Evolutionary conservation across 2,888 invertebrate genomes (phyloP).

Genomic region (Zeuzera pyrina): DNA sequence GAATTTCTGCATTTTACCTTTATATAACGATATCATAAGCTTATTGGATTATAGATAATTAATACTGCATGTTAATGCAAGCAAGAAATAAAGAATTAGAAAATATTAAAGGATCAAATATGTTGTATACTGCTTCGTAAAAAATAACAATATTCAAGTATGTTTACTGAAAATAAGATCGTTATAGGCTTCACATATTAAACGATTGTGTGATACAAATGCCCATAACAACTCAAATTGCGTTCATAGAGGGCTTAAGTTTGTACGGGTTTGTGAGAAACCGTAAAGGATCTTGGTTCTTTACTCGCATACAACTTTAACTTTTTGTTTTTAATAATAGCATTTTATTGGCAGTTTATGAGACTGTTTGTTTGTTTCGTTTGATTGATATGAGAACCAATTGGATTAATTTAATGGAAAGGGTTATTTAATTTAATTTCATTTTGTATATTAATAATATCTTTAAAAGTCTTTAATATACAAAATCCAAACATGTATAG

Average conservation of each 20-base stretch:
- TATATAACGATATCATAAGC: too few relatives aligned
- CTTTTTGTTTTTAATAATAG: conserved; percentile 48
- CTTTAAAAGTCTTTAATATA: too few relatives aligned
- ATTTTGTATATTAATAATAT: conserved; percentile 8
- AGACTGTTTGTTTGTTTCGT: conserved; percentile 34
- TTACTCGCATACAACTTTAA: conserved; percentile 24
- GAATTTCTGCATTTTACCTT: too few relatives aligned
- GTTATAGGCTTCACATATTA: conserved; percentile 40
- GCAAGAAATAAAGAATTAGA: too few relatives aligned
- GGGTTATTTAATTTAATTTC: conserved; percentile 6
- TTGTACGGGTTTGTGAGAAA: conserved; percentile 23
- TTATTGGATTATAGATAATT: too few relatives aligned
- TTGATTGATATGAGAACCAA: conserved; percentile 63
- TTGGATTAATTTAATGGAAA: conserved; percentile 6
- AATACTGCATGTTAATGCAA: too few relatives aligned
- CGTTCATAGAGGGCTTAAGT: conserved; percentile 33
- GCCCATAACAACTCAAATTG: conserved; percentile 45
- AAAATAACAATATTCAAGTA: conserved; percentile 54
- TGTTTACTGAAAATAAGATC: conserved; percentile 65
- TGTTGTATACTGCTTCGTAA: too few relatives aligned
- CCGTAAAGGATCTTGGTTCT: conserved; percentile 41
- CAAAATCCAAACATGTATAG: too few relatives aligned
- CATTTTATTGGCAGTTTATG: conserved; percentile 36
- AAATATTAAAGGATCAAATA: too few relatives aligned
- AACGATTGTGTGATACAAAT: conserved; percentile 46